phyloP scores from a whole-genome alignment of 53 echinoderm and acorn worm genomes.

The Echinometra lucunter region DNA sequence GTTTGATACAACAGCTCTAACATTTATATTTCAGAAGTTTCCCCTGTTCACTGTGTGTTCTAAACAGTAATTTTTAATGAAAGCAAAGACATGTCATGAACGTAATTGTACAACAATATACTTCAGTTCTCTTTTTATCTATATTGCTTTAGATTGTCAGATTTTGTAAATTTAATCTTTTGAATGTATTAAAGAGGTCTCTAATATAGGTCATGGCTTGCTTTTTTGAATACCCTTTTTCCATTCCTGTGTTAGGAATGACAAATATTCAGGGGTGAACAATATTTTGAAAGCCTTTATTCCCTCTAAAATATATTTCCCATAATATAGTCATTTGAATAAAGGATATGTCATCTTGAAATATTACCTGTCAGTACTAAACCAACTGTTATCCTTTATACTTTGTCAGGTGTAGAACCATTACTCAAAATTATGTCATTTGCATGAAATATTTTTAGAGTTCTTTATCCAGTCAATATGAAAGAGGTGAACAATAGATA shows the following conservation, averaged over 20 bases:
- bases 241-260: neutral
- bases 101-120: too few relatives aligned
- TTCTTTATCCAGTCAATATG: neutral
- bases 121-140: too few relatives aligned
- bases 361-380: conserved; percentile 19
- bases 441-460: neutral
- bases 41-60: too few relatives aligned
- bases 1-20: too few relatives aligned
- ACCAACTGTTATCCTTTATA: neutral
- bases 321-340: neutral
- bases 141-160: too few relatives aligned
- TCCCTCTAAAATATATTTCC: neutral
- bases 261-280: neutral
- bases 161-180: too few relatives aligned
- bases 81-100: too few relatives aligned
- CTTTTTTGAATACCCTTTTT: too few relatives aligned
- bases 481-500: neutral
- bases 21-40: too few relatives aligned
- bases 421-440: neutral
- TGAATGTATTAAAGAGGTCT: too few relatives aligned
- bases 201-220: too few relatives aligned
- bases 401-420: neutral
- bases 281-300: neutral
- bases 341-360: neutral
- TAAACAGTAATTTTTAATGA: too few relatives aligned